Base-by-base conservation (phyloP, 2,113 vertebrate species). In the Callionymus lyra region DNA sequence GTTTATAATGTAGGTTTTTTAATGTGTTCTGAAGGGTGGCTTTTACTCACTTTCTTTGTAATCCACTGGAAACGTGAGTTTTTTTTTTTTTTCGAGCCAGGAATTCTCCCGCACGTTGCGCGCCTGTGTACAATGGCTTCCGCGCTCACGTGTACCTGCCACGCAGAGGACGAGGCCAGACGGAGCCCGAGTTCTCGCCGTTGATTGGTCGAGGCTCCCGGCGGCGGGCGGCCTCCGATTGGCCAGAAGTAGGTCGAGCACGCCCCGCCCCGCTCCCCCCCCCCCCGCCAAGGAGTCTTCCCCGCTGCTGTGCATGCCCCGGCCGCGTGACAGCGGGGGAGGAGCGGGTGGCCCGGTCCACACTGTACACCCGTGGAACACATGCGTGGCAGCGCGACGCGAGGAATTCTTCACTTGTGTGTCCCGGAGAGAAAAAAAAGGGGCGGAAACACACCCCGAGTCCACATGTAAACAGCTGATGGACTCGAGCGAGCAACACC, bases 1-100 rank as follows among this genome's bases (percentile, higher is more conserved):
- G n/a, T n/a, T n/a, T n/a, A n/a, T n/a, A 21, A 2, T 6, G 36
- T n/a, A 9, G 16, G 13, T 38, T 14, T 8, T 15, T 15, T 9
- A 15, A 27, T 8, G 21, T 27, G 21, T 8, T 5, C 21, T 4
- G 21, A 5, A 27, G 21, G 4, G 21, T 56, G 69, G 48, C 69
- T 76, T 55, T 70, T 65, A 65, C 46, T 38, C 31, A 33, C 11
- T 16, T 34, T 1, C 15, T 51, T 69, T 50, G 49, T 81, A 84
- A 84, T 80, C 78, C 80, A 72, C 33, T 15, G 67, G 72, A 85
- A 83, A 84, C 82, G 79, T 84, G 82, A 85, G 75, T 35, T 47
- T 66, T 74, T 69, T 68, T 34, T 17, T 17, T 8, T n/a, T 16
- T 5, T 38, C 52, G 59, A 59, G 54, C 53, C 49, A 59, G 70